Percentiles rank a stretch among this genome's conserved stretches.
These are phyloP conservation scores for Drosophila pseudoobscura DNA, from an alignment of 1,140 invertebrate genomes.

Conservation along the genomic window DNA sequence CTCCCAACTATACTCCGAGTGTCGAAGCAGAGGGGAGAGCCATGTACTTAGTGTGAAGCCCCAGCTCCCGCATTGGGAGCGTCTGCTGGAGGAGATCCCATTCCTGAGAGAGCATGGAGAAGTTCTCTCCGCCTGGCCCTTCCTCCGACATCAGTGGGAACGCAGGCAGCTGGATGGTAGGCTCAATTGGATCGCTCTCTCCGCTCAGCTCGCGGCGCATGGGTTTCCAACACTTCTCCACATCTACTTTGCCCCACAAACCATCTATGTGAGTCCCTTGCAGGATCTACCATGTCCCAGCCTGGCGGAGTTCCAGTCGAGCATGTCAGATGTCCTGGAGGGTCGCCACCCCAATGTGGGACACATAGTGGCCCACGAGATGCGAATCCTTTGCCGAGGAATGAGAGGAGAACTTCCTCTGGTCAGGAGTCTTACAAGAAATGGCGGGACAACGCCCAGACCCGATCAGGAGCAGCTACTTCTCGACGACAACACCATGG, in stretches of 20 bases:
- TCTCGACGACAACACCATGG: slow-evolving; percentile 59
- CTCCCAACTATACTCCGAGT: slow-evolving; percentile 55
- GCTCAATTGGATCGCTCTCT: slow-evolving; percentile 63
- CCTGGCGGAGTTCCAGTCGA: slow-evolving; percentile 26
- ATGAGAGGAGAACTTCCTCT: slow-evolving; percentile 62
- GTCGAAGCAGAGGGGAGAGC: slow-evolving; percentile 23
- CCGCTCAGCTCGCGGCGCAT: slow-evolving; percentile 68
- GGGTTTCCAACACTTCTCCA: slow-evolving; percentile 62
- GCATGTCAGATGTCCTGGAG: slow-evolving; percentile 24
- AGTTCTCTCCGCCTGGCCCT: slow-evolving; percentile 55
- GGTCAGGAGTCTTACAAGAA: slow-evolving; percentile 17
- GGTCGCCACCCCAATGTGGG: slow-evolving; percentile 50
- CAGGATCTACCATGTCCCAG: slow-evolving; percentile 50
- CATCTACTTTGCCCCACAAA: slow-evolving; percentile 69
- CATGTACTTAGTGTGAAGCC: background rate
- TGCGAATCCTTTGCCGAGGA: slow-evolving; percentile 61
- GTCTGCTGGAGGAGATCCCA: slow-evolving; percentile 51
- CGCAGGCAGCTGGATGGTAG: slow-evolving; percentile 27
- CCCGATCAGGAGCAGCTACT: slow-evolving; percentile 35
- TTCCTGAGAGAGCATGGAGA: slow-evolving; percentile 43
- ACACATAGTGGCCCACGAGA: slow-evolving; percentile 56
- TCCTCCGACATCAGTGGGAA: slow-evolving; percentile 62
- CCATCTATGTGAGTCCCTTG: slow-evolving; percentile 66
- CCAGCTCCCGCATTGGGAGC: slow-evolving; percentile 26
- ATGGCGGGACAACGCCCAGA: background rate